These are phyloP conservation scores for Mechanitis mazaeus DNA, from an alignment of 2,888 invertebrate species.

Conservation along the genomic window DNA sequence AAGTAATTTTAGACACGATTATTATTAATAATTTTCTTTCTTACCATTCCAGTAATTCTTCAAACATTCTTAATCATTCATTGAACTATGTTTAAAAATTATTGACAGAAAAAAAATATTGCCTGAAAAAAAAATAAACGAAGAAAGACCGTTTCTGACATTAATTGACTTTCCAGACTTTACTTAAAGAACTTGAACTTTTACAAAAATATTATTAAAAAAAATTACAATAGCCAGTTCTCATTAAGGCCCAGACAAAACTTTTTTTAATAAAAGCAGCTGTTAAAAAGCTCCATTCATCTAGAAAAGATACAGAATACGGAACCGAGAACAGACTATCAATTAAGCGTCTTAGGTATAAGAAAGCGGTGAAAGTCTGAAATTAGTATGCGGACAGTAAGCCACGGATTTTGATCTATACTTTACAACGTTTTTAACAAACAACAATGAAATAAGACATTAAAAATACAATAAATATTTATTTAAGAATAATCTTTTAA, in stretches of 20 bases:
- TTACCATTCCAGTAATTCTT: no score
- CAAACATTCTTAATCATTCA: no score
- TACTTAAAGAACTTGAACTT: no score
- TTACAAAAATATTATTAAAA: no score
- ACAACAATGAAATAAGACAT: not conserved
- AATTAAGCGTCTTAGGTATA: conserved; percentile 27
- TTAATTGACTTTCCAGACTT: no score
- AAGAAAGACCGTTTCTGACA: no score
- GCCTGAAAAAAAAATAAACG: no score
- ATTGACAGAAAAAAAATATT: no score
- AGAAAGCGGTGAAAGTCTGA: conserved; percentile 32
- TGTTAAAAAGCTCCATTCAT: conserved; percentile 5
- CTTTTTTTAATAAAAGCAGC: conserved; percentile 1
- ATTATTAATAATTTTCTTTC: no score
- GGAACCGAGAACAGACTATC: conserved; percentile 18
- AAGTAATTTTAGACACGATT: no score
- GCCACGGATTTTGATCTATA: conserved; percentile 22
- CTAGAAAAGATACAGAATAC: conserved; percentile 16
- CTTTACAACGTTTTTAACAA: conserved; percentile 12
- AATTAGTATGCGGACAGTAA: conserved; percentile 30
- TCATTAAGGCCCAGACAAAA: conserved; percentile 10
- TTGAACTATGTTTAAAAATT: no score
- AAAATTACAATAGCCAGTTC: no score
- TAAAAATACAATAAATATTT: not conserved
- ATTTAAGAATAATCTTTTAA: not conserved